Base-by-base conservation (phyloP, 2,888 invertebrate species). In the Pollenia griseotomentosa region DNA sequence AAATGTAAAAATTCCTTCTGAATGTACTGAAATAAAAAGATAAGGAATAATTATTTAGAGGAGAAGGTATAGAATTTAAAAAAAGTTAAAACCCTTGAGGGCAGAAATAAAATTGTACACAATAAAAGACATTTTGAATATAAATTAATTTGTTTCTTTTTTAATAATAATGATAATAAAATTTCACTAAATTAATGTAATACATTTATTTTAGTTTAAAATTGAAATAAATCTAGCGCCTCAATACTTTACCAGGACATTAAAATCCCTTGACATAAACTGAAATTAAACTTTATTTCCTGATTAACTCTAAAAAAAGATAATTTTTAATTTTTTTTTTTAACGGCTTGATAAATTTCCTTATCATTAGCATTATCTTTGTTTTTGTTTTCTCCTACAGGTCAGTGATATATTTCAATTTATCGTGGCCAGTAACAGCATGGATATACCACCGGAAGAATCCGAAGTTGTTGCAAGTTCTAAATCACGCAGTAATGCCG, bases 401-500 rank as follows among this genome's bases (percentile, higher is more conserved):
- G 96, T 96, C 77, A 96, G 96, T 91, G 96, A 96, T 91, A 95
- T 96, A 88, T 96, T 96, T 94, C 96, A 96, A 92, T 96, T 96
- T 93, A 96, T 93, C 85, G 93, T 93, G 86, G 93, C 93, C 86
- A 92, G 89, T 90, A 92, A 90, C 84, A 91, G 90, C 88, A 89
- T 91, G 88, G 93, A 93, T 88, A 91, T 92, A 88, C 93, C 92
- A 88, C 92, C 93, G 71, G 93, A 93, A 90, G 93, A 93, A 77
- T 92, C 93, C 86, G 94, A 93, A 88, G 93, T 93, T 80, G 93
- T 93, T n/a, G 93, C 93, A 86, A 93, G 93, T 83, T 93, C 93
- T 63, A 93, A 93, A 86, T 93, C 93, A 61, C 91, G 93, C 88
- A 93, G 93, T 86, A 93, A 93, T 88, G 90, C 53, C 88, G 89